These are phyloP conservation scores for Synanthedon myopaeformis DNA, from an alignment of 2,888 invertebrate genomes.

Conservation along the genomic window DNA sequence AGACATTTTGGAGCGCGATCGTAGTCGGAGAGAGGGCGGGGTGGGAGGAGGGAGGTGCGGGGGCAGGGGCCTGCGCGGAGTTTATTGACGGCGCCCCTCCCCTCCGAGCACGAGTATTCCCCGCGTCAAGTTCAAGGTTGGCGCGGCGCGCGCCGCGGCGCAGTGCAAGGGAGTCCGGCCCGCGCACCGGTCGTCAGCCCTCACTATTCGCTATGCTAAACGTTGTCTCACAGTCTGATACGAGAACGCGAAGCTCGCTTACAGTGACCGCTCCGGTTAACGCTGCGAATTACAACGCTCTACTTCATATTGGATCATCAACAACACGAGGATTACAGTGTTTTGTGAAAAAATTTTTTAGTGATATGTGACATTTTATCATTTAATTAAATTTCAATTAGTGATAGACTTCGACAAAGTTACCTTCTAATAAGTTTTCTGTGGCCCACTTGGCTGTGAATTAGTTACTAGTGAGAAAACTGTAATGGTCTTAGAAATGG, in stretches of 20 bases:
- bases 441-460: conserved; percentile 64
- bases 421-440: conserved; percentile 52
- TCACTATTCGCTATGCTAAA: conserved; percentile 54
- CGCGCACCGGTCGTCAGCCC: conserved; percentile 70
- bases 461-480: conserved; percentile 54
- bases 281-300: conserved; percentile 34
- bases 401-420: conserved; percentile 30
- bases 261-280: conserved; percentile 33
- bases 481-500: conserved; percentile 76
- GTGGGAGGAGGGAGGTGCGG: conserved; percentile 28
- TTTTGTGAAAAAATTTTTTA: conserved; percentile 28
- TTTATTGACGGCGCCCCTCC: conserved; percentile 64
- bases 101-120: conserved; percentile 51
- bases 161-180: conserved; percentile 72
- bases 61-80: conserved; percentile 64
- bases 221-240: conserved; percentile 41
- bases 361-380: conserved; percentile 48
- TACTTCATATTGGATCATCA: conserved; percentile 45
- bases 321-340: conserved; percentile 59
- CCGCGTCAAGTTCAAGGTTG: conserved; percentile 72
- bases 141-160: conserved; percentile 69
- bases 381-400: conserved; percentile 21
- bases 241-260: conserved; percentile 49
- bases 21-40: conserved; percentile 10
- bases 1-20: conserved; percentile 4